Percentiles rank a stretch among this genome's conserved stretches.
These are phyloP conservation scores for Eupithecia dodoneata DNA, from an alignment of 2,888 invertebrate species.

Conservation along the genomic window DNA sequence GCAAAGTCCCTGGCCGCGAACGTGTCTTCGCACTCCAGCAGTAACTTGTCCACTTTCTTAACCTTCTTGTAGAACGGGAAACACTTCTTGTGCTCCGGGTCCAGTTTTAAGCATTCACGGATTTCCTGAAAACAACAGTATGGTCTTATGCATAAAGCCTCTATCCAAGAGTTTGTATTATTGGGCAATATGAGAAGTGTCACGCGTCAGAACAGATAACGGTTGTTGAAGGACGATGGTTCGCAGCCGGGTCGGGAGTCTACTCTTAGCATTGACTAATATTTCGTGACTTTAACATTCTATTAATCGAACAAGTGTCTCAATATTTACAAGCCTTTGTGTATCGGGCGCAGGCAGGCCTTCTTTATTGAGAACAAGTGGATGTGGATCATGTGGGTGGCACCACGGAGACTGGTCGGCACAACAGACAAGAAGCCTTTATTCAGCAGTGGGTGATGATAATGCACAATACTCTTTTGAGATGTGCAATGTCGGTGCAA, in stretches of 20 bases:
- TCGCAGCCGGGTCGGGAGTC: no score
- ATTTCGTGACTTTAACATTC: background rate
- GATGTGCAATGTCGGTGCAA: background rate
- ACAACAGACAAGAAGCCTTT: background rate
- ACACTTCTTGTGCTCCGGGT: constrained; percentile 98
- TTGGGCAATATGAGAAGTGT: background rate
- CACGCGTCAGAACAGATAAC: background rate
- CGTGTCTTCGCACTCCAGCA: constrained; percentile 86
- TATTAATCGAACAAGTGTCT: background rate
- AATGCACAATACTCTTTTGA: background rate
- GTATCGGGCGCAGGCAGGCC: background rate
- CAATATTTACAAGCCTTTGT: background rate
- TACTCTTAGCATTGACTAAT: background rate
- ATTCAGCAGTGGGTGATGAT: background rate
- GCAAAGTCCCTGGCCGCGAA: constrained; percentile 86
- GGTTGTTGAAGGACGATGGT: background rate
- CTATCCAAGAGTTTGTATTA: background rate
- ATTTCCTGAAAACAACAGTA: constrained; percentile 85
- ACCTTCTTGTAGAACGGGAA: constrained; percentile 98
- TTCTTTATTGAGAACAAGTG: no score
- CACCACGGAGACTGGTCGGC: background rate
- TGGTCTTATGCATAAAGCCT: background rate
- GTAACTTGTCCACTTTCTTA: constrained; percentile 94
- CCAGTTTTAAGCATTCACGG: constrained; percentile 97
- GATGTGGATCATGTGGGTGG: no score